Evolutionary conservation across 2,888 invertebrate genomes (phyloP), one percentile per base, ranked within the genome.

Genomic region (Sarcophaga carnaria): DNA sequence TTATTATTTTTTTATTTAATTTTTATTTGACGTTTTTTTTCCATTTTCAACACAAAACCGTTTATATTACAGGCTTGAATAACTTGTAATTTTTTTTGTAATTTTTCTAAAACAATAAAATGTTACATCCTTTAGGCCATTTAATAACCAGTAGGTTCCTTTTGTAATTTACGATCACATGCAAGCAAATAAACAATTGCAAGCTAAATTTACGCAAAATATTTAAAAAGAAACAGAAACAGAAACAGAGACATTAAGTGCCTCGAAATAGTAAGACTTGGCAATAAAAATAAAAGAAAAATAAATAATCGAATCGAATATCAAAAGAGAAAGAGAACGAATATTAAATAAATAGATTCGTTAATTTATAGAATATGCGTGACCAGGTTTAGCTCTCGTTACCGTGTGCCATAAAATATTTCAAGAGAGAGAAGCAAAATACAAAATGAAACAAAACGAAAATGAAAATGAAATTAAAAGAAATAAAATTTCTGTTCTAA

Each of bases 301-400:
- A 37, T 37, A 37, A 37, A 37, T 37, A 37, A 37, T 37, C 37
- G 37, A 37, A 37, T 27, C 27, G 27, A 27, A 27, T 27, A 27
- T 37, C 37, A 6, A 37, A 37, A 6, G 6, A 37, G 37, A 6
- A 6, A 37, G 3, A 12, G 11, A 11, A 37, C 10, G n/a, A 12
- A 4, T 17, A 20, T 14, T 14, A 49, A 49, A 49, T 49, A 78
- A 84, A 87, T 84, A 87, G 87, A 84, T 59, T 17, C 83, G 66
- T 87, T 83, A 87, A 77, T 70, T 87, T 81, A 75, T 66, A 54
- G 47, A 75, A 66, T 71, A 79, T 87, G 81, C 84, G 84, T 87
- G 87, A 82, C 81, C 37, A 76, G 22, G 37, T 78, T 71, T 14
- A 76, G 76, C 14, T 79, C 75, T 79, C 70, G 87, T 87, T 87